A percentile compares a stretch with the other conserved stretches of the same genome.
phyloP scores from a whole-genome alignment of 1,140 invertebrate species.

The Palaemon carinicauda region DNA sequence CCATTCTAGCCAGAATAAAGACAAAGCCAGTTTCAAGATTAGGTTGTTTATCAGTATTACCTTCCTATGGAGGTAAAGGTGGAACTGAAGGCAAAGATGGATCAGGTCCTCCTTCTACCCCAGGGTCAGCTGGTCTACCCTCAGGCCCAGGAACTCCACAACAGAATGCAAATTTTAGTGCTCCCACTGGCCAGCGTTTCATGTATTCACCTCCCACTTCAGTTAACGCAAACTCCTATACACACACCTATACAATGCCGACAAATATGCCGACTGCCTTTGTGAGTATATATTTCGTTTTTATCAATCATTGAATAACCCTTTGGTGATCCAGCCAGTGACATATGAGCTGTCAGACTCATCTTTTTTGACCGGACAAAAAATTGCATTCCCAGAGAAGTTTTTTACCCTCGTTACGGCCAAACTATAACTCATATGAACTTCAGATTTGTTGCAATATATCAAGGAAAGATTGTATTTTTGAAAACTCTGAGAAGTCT shows the following conservation, averaged over 20 bases:
- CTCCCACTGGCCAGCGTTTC: conserved; percentile 12
- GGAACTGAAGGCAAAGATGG: conserved; percentile 70
- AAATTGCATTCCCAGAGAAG: background rate
- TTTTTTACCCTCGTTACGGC: too few species aligned
- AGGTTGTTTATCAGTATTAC: conserved; percentile 57
- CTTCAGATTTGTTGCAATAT: too few species aligned
- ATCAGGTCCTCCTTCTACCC: conserved; percentile 17
- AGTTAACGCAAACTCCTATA: conserved; percentile 26
- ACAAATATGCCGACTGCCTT: conserved; percentile 34
- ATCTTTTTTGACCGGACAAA: too few species aligned
- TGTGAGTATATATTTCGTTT: conserved; percentile 43
- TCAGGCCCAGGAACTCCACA: conserved; percentile 9
- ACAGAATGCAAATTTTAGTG: background rate
- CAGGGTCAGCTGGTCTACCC: conserved; percentile 30
- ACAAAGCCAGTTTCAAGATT: conserved; percentile 78
- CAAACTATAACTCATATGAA: too few species aligned
- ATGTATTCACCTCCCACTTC: conserved; percentile 56
- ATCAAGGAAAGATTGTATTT: too few species aligned
- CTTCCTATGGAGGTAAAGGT: conserved; percentile 69
- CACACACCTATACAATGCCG: conserved; percentile 28
- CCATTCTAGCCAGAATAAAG: conserved; percentile 90
- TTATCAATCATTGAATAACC: background rate
- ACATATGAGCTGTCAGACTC: too few species aligned
- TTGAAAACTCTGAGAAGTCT: too few species aligned
- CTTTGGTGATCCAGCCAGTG: too few species aligned